Conservation (phyloP, 2,113 vertebrate species). For the Otolemur garnettii region DNA sequence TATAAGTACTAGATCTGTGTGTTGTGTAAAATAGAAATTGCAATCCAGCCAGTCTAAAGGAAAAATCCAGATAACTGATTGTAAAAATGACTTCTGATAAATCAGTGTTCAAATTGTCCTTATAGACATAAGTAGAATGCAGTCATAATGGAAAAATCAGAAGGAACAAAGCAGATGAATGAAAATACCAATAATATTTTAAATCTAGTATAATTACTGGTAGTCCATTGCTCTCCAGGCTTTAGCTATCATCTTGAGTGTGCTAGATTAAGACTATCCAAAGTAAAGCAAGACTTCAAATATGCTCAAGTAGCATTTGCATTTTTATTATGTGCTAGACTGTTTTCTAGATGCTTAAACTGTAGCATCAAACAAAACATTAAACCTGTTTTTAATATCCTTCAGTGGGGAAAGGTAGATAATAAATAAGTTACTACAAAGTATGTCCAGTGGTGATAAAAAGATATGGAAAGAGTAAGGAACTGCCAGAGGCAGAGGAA, state of each 20-base stretch:
- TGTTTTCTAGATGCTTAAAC: not conserved
- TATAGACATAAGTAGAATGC: not conserved
- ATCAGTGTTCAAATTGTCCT: not conserved
- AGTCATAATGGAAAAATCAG: not conserved
- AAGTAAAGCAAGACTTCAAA: not conserved
- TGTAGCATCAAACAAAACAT: slow-evolving; percentile 17
- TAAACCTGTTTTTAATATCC: not conserved
- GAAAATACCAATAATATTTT: not conserved
- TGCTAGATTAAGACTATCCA: not conserved
- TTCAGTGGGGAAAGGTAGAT: not conserved
- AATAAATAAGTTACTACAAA: not conserved
- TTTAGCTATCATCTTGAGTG: not conserved
- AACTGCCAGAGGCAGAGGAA: not conserved
- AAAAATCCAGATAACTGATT: not conserved
- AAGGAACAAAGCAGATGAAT: not conserved
- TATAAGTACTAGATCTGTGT: slow-evolving; percentile 13
- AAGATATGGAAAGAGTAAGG: not conserved
- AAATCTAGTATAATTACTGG: not conserved
- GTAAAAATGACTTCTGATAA: not conserved
- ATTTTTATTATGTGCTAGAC: slow-evolving; percentile 6
- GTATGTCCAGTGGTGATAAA: not conserved
- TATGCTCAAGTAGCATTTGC: not conserved
- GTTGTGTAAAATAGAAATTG: not conserved
- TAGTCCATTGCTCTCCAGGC: not conserved
- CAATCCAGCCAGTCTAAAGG: not conserved